A percentile compares a stretch with the other conserved stretches of the same genome.
phyloP scores from a whole-genome alignment of 1,140 invertebrate genomes.

The Bombus sibiricus region DNA sequence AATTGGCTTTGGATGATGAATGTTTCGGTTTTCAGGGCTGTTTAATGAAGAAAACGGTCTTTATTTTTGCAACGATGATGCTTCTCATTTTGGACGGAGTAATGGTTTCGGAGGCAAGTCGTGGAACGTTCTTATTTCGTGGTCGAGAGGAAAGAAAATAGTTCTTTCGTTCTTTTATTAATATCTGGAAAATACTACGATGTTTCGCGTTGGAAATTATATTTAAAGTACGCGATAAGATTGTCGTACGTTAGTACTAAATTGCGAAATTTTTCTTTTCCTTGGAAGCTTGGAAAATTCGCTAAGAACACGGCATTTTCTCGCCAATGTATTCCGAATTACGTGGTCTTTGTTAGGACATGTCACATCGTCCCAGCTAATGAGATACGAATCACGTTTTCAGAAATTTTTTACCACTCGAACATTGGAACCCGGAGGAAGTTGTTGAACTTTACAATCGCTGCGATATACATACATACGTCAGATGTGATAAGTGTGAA shows the following conservation, averaged over 20 bases:
- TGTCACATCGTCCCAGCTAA: background rate
- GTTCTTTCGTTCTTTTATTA: too few species aligned
- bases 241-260: too few species aligned
- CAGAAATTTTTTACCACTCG: background rate
- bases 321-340: background rate
- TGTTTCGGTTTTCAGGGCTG: background rate
- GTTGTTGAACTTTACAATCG: background rate
- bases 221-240: too few species aligned
- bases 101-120: background rate
- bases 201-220: too few species aligned
- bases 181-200: too few species aligned
- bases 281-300: too few species aligned
- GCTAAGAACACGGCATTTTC: too few species aligned
- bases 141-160: too few species aligned
- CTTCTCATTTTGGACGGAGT: background rate
- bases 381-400: background rate
- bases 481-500: too few species aligned
- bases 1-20: constrained; percentile 2
- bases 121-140: too few species aligned
- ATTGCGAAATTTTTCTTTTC: too few species aligned
- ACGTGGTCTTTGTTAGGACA: background rate
- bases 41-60: background rate
- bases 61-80: background rate
- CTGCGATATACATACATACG: too few species aligned
- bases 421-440: background rate